A percentile compares a stretch with the other conserved stretches of the same genome.
Conservation (phyloP, 2,113 vertebrate species). For the Megalops atlanticus region DNA sequence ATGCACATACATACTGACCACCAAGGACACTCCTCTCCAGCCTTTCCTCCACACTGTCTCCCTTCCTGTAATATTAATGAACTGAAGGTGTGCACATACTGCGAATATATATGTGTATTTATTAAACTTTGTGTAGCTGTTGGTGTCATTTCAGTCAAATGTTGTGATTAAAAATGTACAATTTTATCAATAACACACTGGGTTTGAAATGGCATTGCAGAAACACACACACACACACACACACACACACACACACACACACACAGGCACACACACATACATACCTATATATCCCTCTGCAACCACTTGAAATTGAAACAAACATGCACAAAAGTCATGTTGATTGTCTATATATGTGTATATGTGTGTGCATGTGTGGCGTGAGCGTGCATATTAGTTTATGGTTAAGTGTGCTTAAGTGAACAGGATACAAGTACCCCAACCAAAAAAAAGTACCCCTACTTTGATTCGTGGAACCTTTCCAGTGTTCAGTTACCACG, state of each 20-base stretch:
- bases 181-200: not conserved
- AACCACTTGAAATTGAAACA: not conserved
- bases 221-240: not conserved
- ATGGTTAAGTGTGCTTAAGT: not conserved
- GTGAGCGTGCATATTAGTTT: not conserved
- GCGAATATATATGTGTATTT: not conserved
- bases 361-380: not conserved
- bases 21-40: not conserved
- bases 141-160: not conserved
- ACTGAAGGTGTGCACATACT: not conserved
- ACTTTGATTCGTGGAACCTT: not conserved
- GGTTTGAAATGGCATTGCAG: not conserved
- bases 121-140: not conserved
- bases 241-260: no score
- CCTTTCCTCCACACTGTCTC: not conserved
- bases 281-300: no score
- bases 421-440: not conserved
- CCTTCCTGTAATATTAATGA: not conserved
- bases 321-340: not conserved
- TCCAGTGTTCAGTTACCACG: not conserved
- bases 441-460: not conserved
- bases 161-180: slow-evolving; percentile 1
- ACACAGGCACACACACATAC: no score
- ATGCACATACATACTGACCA: not conserved
- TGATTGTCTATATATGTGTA: not conserved